phyloP scores from a whole-genome alignment of 1,140 invertebrate species.

The Epicauta chinensis region DNA sequence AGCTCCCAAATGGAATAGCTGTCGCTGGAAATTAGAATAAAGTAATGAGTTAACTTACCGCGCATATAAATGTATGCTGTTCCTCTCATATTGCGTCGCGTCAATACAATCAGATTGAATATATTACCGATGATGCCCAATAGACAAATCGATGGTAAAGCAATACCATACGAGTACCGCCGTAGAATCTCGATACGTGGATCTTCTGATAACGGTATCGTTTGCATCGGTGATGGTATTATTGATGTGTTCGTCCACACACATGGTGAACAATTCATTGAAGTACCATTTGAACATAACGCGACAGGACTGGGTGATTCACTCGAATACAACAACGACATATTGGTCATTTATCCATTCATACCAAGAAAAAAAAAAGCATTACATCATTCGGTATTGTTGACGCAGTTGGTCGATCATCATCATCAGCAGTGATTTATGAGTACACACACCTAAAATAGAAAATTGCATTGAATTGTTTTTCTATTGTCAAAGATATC shows the following conservation, averaged over 20 bases:
- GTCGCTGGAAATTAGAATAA: too few relatives aligned
- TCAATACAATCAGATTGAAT: slow-evolving; percentile 66
- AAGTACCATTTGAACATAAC: slow-evolving; percentile 34
- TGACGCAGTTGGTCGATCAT: too few relatives aligned
- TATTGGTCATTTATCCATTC: slow-evolving; percentile 21
- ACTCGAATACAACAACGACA: slow-evolving; percentile 39
- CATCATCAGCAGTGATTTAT: too few relatives aligned
- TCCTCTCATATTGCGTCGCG: slow-evolving; percentile 66
- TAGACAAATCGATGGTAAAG: slow-evolving; percentile 61
- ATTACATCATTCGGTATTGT: too few relatives aligned
- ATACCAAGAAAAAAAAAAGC: too few relatives aligned
- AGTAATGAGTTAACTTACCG: slow-evolving; percentile 54
- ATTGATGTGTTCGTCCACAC: slow-evolving; percentile 31
- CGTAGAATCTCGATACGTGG: slow-evolving; percentile 54
- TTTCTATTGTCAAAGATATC: too few relatives aligned
- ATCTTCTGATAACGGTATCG: slow-evolving; percentile 44
- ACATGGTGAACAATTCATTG: slow-evolving; percentile 33
- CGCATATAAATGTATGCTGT: slow-evolving; percentile 73
- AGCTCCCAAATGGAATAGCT: too few relatives aligned
- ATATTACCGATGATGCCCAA: slow-evolving; percentile 68
- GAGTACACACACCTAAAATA: too few relatives aligned
- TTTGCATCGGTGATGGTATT: slow-evolving; percentile 15
- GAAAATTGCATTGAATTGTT: too few relatives aligned
- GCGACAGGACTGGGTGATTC: slow-evolving; percentile 30
- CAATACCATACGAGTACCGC: slow-evolving; percentile 62